Conservation (phyloP, 2,888 invertebrate genomes). For the Eudasyphora cyanicolor region DNA sequence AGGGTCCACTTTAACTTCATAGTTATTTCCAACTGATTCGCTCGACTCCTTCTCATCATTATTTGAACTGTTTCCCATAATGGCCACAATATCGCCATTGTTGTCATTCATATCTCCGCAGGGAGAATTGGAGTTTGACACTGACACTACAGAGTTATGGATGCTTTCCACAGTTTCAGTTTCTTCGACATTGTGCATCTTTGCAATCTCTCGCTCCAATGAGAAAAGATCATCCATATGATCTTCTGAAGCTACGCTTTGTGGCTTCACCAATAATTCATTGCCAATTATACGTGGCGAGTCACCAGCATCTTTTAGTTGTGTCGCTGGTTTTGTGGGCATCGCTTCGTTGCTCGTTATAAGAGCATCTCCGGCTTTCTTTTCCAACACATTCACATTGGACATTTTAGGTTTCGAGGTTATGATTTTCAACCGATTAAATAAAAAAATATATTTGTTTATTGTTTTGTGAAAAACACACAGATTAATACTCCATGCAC, state of each 20-base stretch:
- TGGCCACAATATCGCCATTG: not conserved
- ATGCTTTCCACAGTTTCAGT: conserved; percentile 16
- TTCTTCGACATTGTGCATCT: conserved; percentile 73
- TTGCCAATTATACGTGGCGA: conserved; percentile 59
- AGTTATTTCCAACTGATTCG: not conserved
- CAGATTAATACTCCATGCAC: not conserved
- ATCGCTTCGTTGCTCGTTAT: conserved; percentile 41
- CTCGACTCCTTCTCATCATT: not conserved
- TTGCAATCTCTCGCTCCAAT: conserved; percentile 77
- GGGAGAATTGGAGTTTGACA: conserved; percentile 25
- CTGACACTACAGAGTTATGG: not conserved
- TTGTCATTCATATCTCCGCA: not conserved
- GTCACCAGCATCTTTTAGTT: conserved; percentile 33
- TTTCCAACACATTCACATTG: conserved; percentile 19
- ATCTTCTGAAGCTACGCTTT: conserved; percentile 52
- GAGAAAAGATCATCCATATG: conserved; percentile 74
- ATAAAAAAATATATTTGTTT: not conserved
- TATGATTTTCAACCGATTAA: conserved; percentile 31
- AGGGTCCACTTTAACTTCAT: conserved; percentile 30
- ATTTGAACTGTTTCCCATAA: not conserved
- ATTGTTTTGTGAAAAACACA: not conserved
- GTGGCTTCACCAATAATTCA: conserved; percentile 48
- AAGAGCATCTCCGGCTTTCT: conserved; percentile 35
- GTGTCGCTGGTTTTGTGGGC: conserved; percentile 1
- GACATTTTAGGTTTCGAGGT: conserved; percentile 58